Base-by-base conservation (phyloP, 2,888 invertebrate genomes). In the Tortricodes alternella region DNA sequence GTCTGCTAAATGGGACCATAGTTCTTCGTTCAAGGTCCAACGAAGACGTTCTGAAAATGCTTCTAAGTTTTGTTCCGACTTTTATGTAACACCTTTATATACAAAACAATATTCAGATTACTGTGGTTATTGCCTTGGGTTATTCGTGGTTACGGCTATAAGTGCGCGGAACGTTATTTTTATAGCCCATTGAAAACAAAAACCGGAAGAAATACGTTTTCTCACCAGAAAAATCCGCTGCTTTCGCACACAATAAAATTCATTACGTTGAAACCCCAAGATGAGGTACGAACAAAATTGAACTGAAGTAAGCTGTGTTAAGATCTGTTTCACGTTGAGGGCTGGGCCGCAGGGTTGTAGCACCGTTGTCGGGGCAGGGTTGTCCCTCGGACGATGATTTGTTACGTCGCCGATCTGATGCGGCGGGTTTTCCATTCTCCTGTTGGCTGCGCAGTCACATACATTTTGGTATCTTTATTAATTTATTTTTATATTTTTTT, bases 141-240 rank as follows among this genome's bases (percentile, higher is more conserved):
- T n/a, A 21, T 24, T 41, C 15, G 24, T n/a, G 16, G 24, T 24
- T 41, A 41, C 9, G 8, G 39, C 39, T 7, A 11, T 39, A 18
- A n/a, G 9, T 16, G 1, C 23, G 11, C n/a, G n/a, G 29, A 29
- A 23, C 21, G 0, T 21, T 21, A 21, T 15, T 13, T 21, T 39
- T 23, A 13, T 39, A 5, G 15, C 23, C 9, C 21, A 38, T 38
- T 23, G 13, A 24, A 15, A 41, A 41, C 24, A 41, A 23, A 15
- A 5, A 13, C 8, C 23, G 11, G 15, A 23, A 41, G 24, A n/a
- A 24, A 23, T 9, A 24, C n/a, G n/a, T n/a, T 24, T 16, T n/a
- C 41, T 24, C 41, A 24, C 9, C 41, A 41, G 41, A 41, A 41
- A 39, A 41, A 41, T 24, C 4, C 37, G 2, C 18, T 18, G 37